Conservation (phyloP, 2,888 invertebrate genomes). For the Pterobdella sp. region DNA sequence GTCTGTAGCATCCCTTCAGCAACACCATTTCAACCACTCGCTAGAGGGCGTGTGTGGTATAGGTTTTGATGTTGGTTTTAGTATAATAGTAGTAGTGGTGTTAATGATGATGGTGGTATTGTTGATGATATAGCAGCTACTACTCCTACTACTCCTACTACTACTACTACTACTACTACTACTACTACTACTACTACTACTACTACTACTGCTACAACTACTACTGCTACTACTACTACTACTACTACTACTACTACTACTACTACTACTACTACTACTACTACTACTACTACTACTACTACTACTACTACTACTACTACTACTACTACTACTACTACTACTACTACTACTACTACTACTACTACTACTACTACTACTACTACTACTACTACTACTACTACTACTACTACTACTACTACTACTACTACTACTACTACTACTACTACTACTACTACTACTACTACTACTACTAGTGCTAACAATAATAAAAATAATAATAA, state of each 20-base stretch:
- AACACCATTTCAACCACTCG: constrained; percentile 91
- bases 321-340: background rate
- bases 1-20: constrained; percentile 82
- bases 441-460: constrained; percentile 2
- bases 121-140: background rate
- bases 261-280: constrained; percentile 7
- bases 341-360: constrained; percentile 3
- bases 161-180: constrained; percentile 22
- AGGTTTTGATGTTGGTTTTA: background rate
- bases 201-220: constrained; percentile 10
- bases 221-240: constrained; percentile 12
- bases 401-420: constrained; percentile 1
- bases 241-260: constrained; percentile 12
- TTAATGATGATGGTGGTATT: background rate
- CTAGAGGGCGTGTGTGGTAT: constrained; percentile 47
- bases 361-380: constrained; percentile 1
- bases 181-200: constrained; percentile 21
- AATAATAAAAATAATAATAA: background rate
- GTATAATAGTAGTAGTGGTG: constrained; percentile 3
- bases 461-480: background rate
- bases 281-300: constrained; percentile 3
- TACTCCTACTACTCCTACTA: constrained; percentile 19
- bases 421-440: constrained; percentile 3
- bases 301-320: constrained; percentile 1
- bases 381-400: background rate